These are phyloP conservation scores for Ciconia nigra DNA, from an alignment of 2,797 vertebrate genomes.

Conservation along the genomic window DNA sequence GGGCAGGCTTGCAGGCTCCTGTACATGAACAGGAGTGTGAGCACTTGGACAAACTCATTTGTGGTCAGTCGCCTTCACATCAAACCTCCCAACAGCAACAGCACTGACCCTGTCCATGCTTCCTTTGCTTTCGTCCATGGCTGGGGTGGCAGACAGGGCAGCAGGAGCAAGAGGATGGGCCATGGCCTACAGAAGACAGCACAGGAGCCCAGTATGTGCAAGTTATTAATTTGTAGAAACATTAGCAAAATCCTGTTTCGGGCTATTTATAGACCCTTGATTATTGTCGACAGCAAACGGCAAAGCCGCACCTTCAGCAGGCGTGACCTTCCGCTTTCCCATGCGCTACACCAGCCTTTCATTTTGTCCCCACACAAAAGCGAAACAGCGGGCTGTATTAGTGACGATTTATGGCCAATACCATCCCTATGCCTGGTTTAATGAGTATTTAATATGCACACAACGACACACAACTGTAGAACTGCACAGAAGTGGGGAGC, in stretches of 20 bases:
- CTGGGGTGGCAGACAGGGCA: neutral
- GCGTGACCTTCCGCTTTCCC: fast-evolving
- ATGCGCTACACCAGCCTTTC: fast-evolving
- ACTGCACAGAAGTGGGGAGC: neutral
- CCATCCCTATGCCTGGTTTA: fast-evolving
- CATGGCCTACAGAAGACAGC: neutral
- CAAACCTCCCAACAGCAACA: neutral
- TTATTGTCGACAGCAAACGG: neutral
- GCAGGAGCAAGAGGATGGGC: no score
- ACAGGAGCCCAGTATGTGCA: fast-evolving
- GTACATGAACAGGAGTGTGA: fast-evolving
- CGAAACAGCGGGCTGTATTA: fast-evolving
- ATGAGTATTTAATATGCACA: neutral
- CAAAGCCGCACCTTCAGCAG: neutral
- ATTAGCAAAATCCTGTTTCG: fast-evolving
- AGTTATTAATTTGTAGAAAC: neutral
- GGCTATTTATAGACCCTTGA: neutral
- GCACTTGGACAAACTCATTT: neutral
- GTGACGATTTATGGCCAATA: fast-evolving
- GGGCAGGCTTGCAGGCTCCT: neutral
- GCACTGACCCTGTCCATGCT: fast-evolving
- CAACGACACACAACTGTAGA: neutral
- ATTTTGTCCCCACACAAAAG: neutral
- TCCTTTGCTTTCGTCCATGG: fast-evolving
- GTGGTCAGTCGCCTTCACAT: neutral